phyloP scores from a whole-genome alignment of 2,797 vertebrate species.

The Agapornis canus region DNA sequence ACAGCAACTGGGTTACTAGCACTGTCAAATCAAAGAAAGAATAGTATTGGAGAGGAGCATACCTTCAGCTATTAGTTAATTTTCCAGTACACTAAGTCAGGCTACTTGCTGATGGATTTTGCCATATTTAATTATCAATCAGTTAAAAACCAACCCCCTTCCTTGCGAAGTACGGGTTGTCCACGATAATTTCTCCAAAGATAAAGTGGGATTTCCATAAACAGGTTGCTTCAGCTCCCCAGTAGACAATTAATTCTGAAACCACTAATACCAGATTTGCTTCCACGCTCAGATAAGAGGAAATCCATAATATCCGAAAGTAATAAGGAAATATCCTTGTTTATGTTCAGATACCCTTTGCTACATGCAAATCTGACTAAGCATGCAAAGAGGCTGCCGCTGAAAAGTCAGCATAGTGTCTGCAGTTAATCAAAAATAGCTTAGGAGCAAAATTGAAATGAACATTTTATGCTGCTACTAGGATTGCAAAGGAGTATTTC shows the following conservation, averaged over 20 bases:
- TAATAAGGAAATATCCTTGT: not conserved
- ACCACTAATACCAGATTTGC: not conserved
- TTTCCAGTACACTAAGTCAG: slow-evolving; percentile 11
- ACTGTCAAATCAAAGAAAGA: not conserved
- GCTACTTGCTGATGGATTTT: slow-evolving; percentile 6
- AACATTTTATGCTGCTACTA: not conserved
- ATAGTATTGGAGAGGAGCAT: not conserved
- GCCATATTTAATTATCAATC: not conserved
- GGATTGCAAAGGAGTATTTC: not conserved
- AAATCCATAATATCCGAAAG: not conserved
- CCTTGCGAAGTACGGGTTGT: not conserved
- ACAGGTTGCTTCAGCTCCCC: not conserved
- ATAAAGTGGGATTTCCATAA: not conserved
- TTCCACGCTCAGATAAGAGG: not conserved
- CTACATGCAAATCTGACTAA: not conserved
- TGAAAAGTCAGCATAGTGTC: not conserved
- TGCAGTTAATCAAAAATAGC: slow-evolving; percentile 15
- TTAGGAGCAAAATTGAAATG: not conserved
- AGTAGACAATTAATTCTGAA: slow-evolving; percentile 2
- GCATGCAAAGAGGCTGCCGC: not conserved
- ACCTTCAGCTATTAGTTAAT: slow-evolving; percentile 12
- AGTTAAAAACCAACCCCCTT: not conserved
- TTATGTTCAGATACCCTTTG: not conserved
- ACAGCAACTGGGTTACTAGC: not conserved
- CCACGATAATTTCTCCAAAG: not conserved